These are phyloP conservation scores for Amitus sp. DNA, from an alignment of 2,888 invertebrate genomes.

Conservation along the genomic window DNA sequence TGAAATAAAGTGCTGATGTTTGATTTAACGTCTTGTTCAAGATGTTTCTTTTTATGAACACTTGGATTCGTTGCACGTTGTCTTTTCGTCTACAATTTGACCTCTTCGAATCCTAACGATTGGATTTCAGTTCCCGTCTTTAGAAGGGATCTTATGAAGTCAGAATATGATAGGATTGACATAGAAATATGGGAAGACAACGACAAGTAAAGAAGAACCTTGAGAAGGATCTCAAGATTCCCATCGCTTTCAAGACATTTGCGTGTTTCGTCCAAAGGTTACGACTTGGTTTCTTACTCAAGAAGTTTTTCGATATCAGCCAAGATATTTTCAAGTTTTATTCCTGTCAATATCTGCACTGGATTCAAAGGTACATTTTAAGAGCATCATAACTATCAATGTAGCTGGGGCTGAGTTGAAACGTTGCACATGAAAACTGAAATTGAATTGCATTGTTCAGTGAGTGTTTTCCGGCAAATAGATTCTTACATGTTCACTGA, in stretches of 20 bases:
- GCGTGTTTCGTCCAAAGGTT: neutral
- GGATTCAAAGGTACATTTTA: neutral
- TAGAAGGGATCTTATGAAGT: slow-evolving; percentile 21
- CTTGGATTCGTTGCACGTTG: neutral
- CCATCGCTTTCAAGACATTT: slow-evolving; percentile 3
- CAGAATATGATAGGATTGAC: neutral
- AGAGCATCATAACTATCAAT: neutral
- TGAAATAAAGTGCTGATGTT: neutral
- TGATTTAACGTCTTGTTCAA: neutral
- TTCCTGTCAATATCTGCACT: neutral
- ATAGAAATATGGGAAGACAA: neutral
- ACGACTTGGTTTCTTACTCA: neutral
- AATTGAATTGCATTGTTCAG: slow-evolving; percentile 4
- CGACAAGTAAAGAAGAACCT: slow-evolving; percentile 8
- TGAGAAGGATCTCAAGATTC: slow-evolving; percentile 8
- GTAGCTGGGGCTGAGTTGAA: neutral
- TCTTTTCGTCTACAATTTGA: neutral
- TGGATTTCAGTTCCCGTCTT: slow-evolving; percentile 7
- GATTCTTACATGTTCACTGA: slow-evolving; percentile 3
- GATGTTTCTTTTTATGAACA: neutral
- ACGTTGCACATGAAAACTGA: neutral
- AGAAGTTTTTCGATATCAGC: neutral
- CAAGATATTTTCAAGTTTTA: too few species aligned
- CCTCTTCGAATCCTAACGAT: neutral
- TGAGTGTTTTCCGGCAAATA: neutral